Base-by-base conservation (phyloP, 1,140 invertebrate genomes). In the Cydia fagiglandana region DNA sequence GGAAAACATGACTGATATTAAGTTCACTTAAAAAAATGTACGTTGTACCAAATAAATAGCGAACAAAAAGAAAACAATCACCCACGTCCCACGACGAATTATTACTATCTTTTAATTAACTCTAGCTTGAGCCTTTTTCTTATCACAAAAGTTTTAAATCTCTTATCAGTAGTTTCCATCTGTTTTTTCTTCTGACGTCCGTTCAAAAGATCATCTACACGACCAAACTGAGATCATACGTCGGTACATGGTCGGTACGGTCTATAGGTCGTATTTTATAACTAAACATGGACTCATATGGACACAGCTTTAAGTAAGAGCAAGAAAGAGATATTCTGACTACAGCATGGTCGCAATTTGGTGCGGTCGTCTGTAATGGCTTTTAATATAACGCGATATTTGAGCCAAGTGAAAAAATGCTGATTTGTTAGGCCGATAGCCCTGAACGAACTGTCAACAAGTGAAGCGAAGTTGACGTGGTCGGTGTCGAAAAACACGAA, bases 91-190 rank as follows among this genome's bases (percentile, higher is more conserved):
- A 13, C 15, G 4, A 53, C 50, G 15, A 6, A 17, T 7, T 47
- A 15, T 13, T 47, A 13, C 1, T 45, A 4, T 45, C 41, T 45
- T 9, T 47, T 13, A 47, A 47, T 47, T 47, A 2, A 7, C 13
- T 15, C 45, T 17, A 53, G n/a, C n/a, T 53, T 17, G 15, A 53
- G n/a, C 50, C 50, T 50, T 4, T 15, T 53, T 17, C n/a, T 53
- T 53, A 53, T 53, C 50, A 53, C 50, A 53, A 53, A 53, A 53
- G 50, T 53, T 53, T 53, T 53, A 53, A 53, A 53, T 53, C 50
- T 53, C 50, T 53, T 53, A 53, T 53, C 50, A 53, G 50, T 53
- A 53, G 50, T 53, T 53, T 17, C 15, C 50, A n/a, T 53, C n/a
- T 53, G 15, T 17, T 53, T 53, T 53, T 53, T 50, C 3, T 53